Conservation (phyloP, 2,797 vertebrate genomes). For the Hyperoplus lanceolatus region DNA sequence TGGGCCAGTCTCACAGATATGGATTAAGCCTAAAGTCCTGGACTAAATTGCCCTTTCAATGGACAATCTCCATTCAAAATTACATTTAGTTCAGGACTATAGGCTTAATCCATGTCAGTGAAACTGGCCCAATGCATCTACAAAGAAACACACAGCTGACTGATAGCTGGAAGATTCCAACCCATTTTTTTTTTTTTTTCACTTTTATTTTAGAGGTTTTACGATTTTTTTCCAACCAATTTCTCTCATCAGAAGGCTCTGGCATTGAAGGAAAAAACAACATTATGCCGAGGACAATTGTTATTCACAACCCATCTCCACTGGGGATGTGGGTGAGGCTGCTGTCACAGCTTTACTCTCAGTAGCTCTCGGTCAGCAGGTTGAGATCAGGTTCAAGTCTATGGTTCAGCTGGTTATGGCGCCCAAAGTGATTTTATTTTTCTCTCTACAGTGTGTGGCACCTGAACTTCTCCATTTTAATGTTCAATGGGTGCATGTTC, state of each 20-base stretch:
- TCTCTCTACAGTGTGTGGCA: neutral
- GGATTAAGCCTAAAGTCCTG: no score
- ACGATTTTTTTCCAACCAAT: conserved; percentile 24
- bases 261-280: neutral
- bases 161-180: conserved; percentile 29
- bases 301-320: conserved; percentile 65
- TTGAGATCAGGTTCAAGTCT: conserved; percentile 1
- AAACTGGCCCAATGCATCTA: neutral
- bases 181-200: neutral
- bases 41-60: no score
- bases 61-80: no score
- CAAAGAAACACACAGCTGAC: conserved; percentile 31
- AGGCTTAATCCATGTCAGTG: neutral
- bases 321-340: conserved; percentile 25
- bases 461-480: neutral
- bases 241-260: neutral
- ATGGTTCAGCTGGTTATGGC: conserved; percentile 3
- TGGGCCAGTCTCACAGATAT: no score
- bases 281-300: conserved; percentile 46
- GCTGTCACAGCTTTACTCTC: conserved; percentile 11
- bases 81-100: no score
- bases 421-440: neutral
- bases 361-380: conserved; percentile 14
- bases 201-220: no score
- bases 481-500: neutral